These are phyloP conservation scores for Zosterops hypoxanthus DNA, from an alignment of 2,113 vertebrate species.

Conservation along the genomic window DNA sequence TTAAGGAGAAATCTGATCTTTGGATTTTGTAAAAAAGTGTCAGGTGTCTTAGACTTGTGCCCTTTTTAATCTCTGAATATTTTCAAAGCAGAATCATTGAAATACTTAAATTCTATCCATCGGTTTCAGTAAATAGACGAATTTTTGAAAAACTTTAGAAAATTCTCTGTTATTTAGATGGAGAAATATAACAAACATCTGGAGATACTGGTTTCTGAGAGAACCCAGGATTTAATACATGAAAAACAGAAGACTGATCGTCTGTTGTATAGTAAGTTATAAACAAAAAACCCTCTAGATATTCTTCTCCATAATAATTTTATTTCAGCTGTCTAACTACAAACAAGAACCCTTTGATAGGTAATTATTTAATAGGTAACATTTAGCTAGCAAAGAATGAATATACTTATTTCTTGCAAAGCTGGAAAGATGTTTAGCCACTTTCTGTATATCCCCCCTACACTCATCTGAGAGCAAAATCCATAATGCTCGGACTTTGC, in stretches of 20 bases:
- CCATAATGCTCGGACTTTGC: not conserved
- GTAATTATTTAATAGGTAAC: not conserved
- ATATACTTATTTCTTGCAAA: not conserved
- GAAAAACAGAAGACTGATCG: constrained; percentile 87
- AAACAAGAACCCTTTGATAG: not conserved
- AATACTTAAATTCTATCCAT: not conserved
- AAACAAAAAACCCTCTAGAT: not conserved
- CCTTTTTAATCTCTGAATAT: not conserved
- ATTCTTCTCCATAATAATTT: not conserved
- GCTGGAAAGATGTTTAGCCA: not conserved
- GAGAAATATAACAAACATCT: constrained; percentile 91
- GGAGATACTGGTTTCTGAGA: constrained; percentile 84
- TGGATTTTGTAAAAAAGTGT: not conserved
- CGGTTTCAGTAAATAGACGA: not conserved
- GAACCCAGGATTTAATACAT: constrained; percentile 84
- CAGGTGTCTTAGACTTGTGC: not conserved
- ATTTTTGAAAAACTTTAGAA: not conserved
- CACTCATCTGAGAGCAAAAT: not conserved
- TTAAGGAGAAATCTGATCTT: not conserved
- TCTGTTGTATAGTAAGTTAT: constrained; percentile 83
- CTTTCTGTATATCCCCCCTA: not conserved
- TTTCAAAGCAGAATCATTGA: not conserved
- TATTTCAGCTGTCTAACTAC: not conserved
- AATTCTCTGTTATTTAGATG: constrained; percentile 74
- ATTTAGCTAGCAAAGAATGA: not conserved